phyloP scores from a whole-genome alignment of 1,140 invertebrate genomes.

The Littorina saxatilis region DNA sequence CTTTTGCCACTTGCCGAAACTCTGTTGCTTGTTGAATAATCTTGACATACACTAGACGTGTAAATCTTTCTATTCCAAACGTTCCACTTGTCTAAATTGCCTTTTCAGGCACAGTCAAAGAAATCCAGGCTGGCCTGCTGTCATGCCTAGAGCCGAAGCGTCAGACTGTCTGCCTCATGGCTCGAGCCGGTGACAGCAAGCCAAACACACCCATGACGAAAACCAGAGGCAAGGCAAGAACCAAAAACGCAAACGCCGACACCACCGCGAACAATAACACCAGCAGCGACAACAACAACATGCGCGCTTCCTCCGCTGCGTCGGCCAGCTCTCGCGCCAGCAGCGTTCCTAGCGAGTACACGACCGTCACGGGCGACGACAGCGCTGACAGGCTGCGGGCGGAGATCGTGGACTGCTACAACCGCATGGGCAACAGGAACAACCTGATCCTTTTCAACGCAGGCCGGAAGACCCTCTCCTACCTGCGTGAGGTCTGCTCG shows the following conservation, averaged over 20 bases:
- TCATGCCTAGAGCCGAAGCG: slow-evolving; percentile 25
- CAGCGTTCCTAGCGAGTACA: neutral
- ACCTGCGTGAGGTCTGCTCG: slow-evolving; percentile 38
- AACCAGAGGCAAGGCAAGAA: neutral
- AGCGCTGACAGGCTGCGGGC: slow-evolving; percentile 36
- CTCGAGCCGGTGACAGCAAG: neutral
- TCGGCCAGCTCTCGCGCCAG: neutral
- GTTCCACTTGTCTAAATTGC: too few species aligned
- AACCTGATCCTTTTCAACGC: slow-evolving; percentile 42
- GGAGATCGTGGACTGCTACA: slow-evolving; percentile 33
- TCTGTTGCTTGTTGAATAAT: too few species aligned
- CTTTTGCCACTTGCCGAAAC: too few species aligned
- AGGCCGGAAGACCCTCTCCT: slow-evolving; percentile 40
- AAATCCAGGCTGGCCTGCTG: slow-evolving; percentile 43
- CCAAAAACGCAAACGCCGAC: too few species aligned
- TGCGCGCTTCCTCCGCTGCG: neutral
- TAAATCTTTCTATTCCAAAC: too few species aligned
- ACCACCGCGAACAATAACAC: slow-evolving; percentile 13
- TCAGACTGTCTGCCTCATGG: slow-evolving; percentile 49
- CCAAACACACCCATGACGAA: neutral
- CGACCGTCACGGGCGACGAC: slow-evolving; percentile 8
- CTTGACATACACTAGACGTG: too few species aligned
- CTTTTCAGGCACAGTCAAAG: slow-evolving; percentile 44
- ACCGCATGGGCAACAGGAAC: slow-evolving; percentile 26
- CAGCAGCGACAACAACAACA: neutral